phyloP scores from a whole-genome alignment of 2,797 vertebrate genomes.

The Darevskia nairensis region DNA sequence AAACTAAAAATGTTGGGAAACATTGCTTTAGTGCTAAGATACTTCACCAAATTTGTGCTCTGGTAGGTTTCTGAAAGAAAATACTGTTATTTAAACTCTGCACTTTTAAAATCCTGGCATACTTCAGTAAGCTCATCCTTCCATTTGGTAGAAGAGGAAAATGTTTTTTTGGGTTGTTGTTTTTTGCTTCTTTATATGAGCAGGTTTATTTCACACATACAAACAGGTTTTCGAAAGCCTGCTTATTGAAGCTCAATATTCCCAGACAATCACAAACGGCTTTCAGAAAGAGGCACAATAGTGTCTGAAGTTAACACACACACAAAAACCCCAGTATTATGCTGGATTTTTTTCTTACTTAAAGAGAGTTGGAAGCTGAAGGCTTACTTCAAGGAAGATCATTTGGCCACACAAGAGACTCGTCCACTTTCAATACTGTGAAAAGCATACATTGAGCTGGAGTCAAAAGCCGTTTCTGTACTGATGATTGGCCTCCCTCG shows the following conservation, averaged over 20 bases:
- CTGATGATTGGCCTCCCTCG: neutral
- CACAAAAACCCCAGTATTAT: slow-evolving; percentile 24
- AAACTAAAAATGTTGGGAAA: neutral
- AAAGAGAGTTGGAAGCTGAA: slow-evolving; percentile 38
- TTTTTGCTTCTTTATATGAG: neutral
- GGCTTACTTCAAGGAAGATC: slow-evolving; percentile 36
- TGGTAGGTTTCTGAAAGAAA: slow-evolving; percentile 8
- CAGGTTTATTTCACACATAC: slow-evolving; percentile 41
- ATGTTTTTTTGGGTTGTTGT: too few species aligned
- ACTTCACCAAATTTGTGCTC: neutral
- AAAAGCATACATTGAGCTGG: slow-evolving; percentile 44
- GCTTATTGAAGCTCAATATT: slow-evolving; percentile 24
- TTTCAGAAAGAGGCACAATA: slow-evolving; percentile 37
- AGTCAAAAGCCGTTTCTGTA: slow-evolving; percentile 49
- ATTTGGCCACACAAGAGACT: slow-evolving; percentile 58
- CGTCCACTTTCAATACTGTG: slow-evolving; percentile 31
- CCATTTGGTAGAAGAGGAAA: too few species aligned
- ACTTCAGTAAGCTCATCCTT: neutral
- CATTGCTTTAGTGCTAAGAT: neutral
- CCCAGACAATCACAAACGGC: slow-evolving; percentile 20
- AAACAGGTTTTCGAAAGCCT: slow-evolving; percentile 27
- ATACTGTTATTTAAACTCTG: neutral
- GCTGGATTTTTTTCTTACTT: slow-evolving; percentile 33
- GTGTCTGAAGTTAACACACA: slow-evolving; percentile 42
- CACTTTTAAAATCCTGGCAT: neutral